Conservation (phyloP, 2,113 vertebrate species). For the Ancistrus triradiatus region DNA sequence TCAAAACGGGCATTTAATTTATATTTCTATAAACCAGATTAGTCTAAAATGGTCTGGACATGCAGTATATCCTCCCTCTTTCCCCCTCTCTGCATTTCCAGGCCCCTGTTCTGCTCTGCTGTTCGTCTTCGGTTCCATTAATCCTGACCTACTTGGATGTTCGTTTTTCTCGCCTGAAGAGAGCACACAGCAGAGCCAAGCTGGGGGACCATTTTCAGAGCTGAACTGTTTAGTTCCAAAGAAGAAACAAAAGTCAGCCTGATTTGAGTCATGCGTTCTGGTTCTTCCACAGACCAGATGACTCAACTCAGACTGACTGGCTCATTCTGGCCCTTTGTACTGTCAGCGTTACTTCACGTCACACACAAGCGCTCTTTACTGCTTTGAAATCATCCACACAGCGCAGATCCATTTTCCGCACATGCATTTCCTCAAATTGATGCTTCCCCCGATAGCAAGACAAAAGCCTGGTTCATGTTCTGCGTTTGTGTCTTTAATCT, state of each 20-base stretch:
- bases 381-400: too few relatives aligned
- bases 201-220: slow-evolving; percentile 1
- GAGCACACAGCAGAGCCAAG: slow-evolving; percentile 12
- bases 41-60: too few relatives aligned
- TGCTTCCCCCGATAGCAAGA: too few relatives aligned
- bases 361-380: too few relatives aligned
- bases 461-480: too few relatives aligned
- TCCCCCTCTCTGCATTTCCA: not conserved
- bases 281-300: not conserved
- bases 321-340: too few relatives aligned
- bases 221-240: not conserved
- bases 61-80: not conserved
- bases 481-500: too few relatives aligned
- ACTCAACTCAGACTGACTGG: not conserved
- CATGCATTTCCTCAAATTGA: too few relatives aligned
- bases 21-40: too few relatives aligned
- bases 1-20: too few relatives aligned
- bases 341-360: too few relatives aligned
- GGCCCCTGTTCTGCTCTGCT: not conserved
- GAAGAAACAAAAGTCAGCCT: not conserved
- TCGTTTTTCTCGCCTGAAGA: slow-evolving; percentile 28
- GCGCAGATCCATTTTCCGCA: too few relatives aligned
- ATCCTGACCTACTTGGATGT: slow-evolving; percentile 24
- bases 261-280: slow-evolving; percentile 4
- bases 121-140: slow-evolving; percentile 14